phyloP scores from a whole-genome alignment of 2,888 invertebrate species.

The Anticlea derivata region DNA sequence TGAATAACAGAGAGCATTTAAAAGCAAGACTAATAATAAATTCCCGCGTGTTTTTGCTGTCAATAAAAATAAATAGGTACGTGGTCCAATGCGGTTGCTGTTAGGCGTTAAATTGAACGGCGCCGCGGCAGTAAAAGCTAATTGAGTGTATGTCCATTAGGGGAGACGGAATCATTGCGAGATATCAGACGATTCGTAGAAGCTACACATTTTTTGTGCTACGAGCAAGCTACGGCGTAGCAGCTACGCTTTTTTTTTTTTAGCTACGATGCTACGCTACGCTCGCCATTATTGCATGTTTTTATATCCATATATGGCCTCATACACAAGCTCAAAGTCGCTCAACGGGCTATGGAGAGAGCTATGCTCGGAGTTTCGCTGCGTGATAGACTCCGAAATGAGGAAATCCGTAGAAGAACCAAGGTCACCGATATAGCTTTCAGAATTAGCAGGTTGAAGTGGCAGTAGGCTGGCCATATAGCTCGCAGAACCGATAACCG shows the following conservation, averaged over 20 bases:
- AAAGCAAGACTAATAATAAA: slow-evolving; percentile 32
- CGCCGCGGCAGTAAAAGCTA: slow-evolving; percentile 74
- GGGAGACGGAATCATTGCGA: slow-evolving; percentile 53
- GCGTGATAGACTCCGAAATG: too few relatives aligned
- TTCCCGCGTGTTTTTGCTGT: slow-evolving; percentile 48
- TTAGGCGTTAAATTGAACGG: slow-evolving; percentile 79
- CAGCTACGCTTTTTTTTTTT: slow-evolving; percentile 2
- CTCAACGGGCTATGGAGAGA: too few relatives aligned
- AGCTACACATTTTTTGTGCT: slow-evolving; percentile 35
- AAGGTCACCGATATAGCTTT: too few relatives aligned
- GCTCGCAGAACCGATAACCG: too few relatives aligned
- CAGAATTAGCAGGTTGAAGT: too few relatives aligned
- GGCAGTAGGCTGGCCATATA: too few relatives aligned
- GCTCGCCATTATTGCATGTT: background rate
- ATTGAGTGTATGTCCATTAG: slow-evolving; percentile 79
- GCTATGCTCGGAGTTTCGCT: too few relatives aligned
- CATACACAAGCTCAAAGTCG: too few relatives aligned
- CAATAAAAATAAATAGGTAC: slow-evolving; percentile 76
- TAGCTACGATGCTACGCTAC: background rate
- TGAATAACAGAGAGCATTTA: slow-evolving; percentile 30
- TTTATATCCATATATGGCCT: background rate
- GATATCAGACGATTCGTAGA: slow-evolving; percentile 52
- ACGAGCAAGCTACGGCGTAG: slow-evolving; percentile 9
- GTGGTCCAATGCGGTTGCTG: slow-evolving; percentile 65
- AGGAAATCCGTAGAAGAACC: too few relatives aligned